Percentiles rank a stretch among this genome's conserved stretches.
Conservation (phyloP, 2,888 invertebrate species). For the Clitarchus hookeri region DNA sequence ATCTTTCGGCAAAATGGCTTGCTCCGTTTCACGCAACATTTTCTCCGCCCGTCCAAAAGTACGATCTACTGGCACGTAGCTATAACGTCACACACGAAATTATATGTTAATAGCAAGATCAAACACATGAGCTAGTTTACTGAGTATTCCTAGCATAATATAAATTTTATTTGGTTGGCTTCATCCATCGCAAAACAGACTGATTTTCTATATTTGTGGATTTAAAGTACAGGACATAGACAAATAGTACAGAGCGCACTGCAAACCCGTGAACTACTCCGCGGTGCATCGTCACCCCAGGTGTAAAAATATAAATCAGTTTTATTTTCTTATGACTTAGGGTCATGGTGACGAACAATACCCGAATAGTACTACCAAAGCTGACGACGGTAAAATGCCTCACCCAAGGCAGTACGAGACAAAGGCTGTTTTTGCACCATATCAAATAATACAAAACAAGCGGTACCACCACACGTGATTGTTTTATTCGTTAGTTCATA, state of each 20-base stretch:
- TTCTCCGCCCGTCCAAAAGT: slow-evolving; percentile 21
- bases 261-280: slow-evolving; percentile 25
- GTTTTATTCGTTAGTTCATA: slow-evolving; percentile 24
- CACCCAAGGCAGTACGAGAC: slow-evolving; percentile 15
- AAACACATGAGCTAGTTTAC: not conserved
- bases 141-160: not conserved
- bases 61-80: not conserved
- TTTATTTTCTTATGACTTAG: slow-evolving; percentile 11
- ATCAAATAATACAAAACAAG: slow-evolving; percentile 21
- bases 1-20: not conserved
- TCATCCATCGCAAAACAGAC: not conserved
- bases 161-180: slow-evolving; percentile 23
- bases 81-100: slow-evolving; percentile 16
- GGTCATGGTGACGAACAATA: slow-evolving; percentile 16
- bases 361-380: slow-evolving; percentile 26
- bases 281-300: slow-evolving; percentile 16
- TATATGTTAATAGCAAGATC: not conserved
- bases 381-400: slow-evolving; percentile 20
- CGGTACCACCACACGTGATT: not conserved
- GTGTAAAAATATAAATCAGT: not conserved
- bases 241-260: slow-evolving; percentile 3
- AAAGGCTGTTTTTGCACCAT: slow-evolving; percentile 23
- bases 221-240: not conserved
- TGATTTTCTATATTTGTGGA: not conserved
- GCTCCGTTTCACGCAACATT: slow-evolving; percentile 22